phyloP scores from a whole-genome alignment of 2,888 invertebrate species.

The Ophion ventricosus region DNA sequence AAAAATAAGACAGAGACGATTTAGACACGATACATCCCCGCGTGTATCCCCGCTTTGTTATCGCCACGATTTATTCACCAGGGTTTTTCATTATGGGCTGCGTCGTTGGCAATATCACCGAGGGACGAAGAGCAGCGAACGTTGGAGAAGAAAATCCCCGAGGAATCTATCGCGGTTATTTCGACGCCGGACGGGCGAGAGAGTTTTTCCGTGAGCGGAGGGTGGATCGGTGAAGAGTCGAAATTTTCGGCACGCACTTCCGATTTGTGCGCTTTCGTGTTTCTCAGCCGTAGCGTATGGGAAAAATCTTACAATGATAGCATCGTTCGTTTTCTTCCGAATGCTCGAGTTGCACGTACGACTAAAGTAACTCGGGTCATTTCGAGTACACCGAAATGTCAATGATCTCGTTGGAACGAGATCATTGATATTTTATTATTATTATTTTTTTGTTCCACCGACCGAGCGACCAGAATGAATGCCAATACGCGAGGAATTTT shows the following conservation, averaged over 20 bases:
- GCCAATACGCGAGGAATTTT: too few relatives aligned
- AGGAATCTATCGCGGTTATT: conserved; percentile 4
- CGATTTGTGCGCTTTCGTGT: conserved; percentile 52
- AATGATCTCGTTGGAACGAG: too few relatives aligned
- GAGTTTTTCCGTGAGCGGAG: conserved; percentile 12
- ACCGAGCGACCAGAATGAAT: too few relatives aligned
- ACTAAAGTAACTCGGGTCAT: conserved; percentile 25
- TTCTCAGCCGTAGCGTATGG: conserved; percentile 15
- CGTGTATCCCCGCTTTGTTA: not conserved
- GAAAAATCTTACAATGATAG: conserved; percentile 34
- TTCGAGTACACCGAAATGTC: not conserved
- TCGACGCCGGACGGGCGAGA: conserved; percentile 2
- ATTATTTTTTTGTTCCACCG: too few relatives aligned
- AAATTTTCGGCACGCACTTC: conserved; percentile 61
- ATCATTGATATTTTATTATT: too few relatives aligned
- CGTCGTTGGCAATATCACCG: conserved; percentile 14
- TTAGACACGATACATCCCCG: not conserved
- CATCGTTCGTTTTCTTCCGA: not conserved
- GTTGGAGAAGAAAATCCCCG: conserved; percentile 29
- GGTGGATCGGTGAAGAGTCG: conserved; percentile 36
- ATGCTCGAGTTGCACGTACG: conserved; percentile 11
- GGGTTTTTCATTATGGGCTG: not conserved
- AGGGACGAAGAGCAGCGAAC: not conserved
- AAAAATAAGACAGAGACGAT: not conserved
- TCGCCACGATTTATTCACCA: not conserved